Percentiles rank a stretch among this genome's conserved stretches.
phyloP scores from a whole-genome alignment of 2,888 invertebrate genomes.

The Ceraclea dissimilis region DNA sequence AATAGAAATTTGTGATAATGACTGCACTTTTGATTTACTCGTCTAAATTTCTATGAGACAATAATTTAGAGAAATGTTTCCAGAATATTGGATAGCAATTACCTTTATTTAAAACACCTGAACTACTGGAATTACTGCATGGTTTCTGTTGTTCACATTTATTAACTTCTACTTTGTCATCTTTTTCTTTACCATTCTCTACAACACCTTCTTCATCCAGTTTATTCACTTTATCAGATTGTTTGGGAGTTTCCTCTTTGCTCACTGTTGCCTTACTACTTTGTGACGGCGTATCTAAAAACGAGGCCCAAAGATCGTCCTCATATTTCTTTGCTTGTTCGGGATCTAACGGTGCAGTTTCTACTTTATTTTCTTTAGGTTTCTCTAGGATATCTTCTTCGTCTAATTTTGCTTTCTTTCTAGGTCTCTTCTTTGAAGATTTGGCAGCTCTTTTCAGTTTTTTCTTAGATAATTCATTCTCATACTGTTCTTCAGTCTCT shows the following conservation, averaged over 20 bases:
- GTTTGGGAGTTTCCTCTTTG: slow-evolving; percentile 6
- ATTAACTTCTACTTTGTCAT: slow-evolving; percentile 16
- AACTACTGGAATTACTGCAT: no score
- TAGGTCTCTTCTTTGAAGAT: slow-evolving; percentile 5
- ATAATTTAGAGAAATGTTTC: no score
- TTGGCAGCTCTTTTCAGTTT: slow-evolving; percentile 7
- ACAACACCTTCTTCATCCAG: no score
- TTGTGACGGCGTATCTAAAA: slow-evolving; percentile 61
- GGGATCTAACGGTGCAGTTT: slow-evolving; percentile 35
- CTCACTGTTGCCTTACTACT: slow-evolving; percentile 27
- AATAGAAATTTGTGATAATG: no score
- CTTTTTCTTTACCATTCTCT: slow-evolving; percentile 16
- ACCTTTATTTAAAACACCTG: no score
- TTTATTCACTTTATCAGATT: not conserved
- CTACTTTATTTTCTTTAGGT: slow-evolving; percentile 31
- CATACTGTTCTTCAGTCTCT: slow-evolving; percentile 51
- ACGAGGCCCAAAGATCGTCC: slow-evolving; percentile 74
- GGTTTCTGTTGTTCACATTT: no score
- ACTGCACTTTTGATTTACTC: no score
- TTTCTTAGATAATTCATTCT: slow-evolving; percentile 34
- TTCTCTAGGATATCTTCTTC: slow-evolving; percentile 24
- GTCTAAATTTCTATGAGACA: no score
- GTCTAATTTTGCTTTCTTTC: slow-evolving; percentile 10
- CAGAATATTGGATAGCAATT: no score
- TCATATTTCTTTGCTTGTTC: slow-evolving; percentile 63